Conservation (phyloP, 2,888 invertebrate species). For the Cosmia trapezina region DNA sequence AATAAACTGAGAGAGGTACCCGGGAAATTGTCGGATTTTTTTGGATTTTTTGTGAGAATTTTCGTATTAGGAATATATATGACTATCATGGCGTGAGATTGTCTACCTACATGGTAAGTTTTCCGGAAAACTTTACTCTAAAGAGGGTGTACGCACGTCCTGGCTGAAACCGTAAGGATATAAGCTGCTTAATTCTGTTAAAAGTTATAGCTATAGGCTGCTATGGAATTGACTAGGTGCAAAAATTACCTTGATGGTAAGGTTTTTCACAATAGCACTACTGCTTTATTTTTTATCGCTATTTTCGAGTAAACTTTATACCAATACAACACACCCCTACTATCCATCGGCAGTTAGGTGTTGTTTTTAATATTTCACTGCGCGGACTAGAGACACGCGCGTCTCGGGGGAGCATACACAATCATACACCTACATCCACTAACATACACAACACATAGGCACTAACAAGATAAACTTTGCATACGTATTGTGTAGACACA, state of each 20-base stretch:
- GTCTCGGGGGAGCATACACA: conserved; percentile 81
- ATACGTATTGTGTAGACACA: conserved; percentile 57
- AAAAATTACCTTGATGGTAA: neutral
- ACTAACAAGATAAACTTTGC: conserved; percentile 67
- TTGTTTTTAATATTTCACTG: conserved; percentile 83
- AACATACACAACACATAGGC: conserved; percentile 42
- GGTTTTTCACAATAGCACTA: neutral
- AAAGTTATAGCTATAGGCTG: neutral
- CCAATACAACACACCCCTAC: conserved; percentile 62
- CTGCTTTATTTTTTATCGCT: neutral
- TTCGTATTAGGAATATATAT: neutral
- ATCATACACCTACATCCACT: conserved; percentile 69
- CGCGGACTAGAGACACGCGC: conserved; percentile 73
- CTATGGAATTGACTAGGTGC: neutral
- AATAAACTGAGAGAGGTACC: neutral
- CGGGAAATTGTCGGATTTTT: neutral
- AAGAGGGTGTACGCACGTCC: neutral
- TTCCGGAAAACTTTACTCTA: neutral
- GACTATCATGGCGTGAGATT: neutral
- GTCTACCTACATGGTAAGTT: too few species aligned
- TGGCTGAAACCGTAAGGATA: too few species aligned
- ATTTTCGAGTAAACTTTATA: neutral
- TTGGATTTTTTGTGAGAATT: neutral
- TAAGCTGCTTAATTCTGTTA: too few species aligned
- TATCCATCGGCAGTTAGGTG: conserved; percentile 68